A percentile compares a stretch with the other conserved stretches of the same genome.
Evolutionary conservation across 2,888 invertebrate genomes (phyloP).

Genomic region (Leucoptera coffeella): DNA sequence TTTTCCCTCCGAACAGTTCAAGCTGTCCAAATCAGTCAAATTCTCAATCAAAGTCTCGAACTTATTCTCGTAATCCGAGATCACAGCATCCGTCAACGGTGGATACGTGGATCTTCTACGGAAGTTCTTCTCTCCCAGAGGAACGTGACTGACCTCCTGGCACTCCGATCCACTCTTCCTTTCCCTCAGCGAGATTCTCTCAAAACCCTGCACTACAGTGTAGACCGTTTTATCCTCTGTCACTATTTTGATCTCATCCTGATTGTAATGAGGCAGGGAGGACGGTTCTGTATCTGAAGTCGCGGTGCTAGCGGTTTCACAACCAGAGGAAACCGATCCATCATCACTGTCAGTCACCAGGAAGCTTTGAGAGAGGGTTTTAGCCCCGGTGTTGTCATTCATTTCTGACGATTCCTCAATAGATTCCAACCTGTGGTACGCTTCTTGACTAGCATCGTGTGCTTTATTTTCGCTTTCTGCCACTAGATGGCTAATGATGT

Average conservation of each 20-base stretch:
- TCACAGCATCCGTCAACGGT: conserved; percentile 20
- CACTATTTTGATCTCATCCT: conserved; percentile 17
- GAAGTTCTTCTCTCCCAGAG: conserved; percentile 43
- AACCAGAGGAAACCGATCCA: conserved; percentile 73
- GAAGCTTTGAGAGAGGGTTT: conserved; percentile 33
- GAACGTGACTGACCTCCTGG: conserved; percentile 27
- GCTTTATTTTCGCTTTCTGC: conserved; percentile 18
- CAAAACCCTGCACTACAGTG: too few relatives aligned
- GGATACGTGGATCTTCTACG: conserved; percentile 40
- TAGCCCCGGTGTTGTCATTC: conserved; percentile 17
- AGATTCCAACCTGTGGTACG: conserved; percentile 19
- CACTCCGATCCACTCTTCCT: too few relatives aligned
- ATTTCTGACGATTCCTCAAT: conserved; percentile 31
- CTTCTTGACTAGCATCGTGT: conserved; percentile 23
- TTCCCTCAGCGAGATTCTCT: background rate
- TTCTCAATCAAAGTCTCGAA: conserved; percentile 39
- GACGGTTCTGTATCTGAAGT: conserved; percentile 53
- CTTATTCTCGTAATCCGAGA: conserved; percentile 23
- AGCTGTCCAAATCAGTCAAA: conserved; percentile 28
- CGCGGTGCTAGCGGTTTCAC: conserved; percentile 72
- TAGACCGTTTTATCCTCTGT: background rate
- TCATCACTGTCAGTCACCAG: conserved; percentile 64
- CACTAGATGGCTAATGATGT: conserved; percentile 22
- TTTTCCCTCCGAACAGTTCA: conserved; percentile 33
- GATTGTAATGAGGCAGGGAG: conserved; percentile 34